phyloP scores from a whole-genome alignment of 2,113 vertebrate species.

The Cavia aperea region DNA sequence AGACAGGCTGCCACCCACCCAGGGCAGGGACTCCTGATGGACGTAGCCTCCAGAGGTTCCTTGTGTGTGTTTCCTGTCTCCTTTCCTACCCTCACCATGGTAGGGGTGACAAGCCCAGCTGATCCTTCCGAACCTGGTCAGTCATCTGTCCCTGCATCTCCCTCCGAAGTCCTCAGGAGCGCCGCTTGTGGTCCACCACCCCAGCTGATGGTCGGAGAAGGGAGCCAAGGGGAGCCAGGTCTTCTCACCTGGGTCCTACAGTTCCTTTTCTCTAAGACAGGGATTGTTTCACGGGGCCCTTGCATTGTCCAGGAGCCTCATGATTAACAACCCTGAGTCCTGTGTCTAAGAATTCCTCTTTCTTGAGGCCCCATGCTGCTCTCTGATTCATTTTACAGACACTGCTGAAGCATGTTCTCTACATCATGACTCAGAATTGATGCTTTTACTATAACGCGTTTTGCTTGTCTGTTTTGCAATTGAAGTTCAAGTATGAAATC shows the following conservation, averaged over 20 bases:
- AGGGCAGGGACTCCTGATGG: neutral
- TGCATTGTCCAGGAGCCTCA: neutral
- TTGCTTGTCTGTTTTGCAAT: neutral
- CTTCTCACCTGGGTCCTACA: neutral
- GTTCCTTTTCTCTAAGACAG: neutral
- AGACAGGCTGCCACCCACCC: neutral
- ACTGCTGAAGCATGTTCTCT: neutral
- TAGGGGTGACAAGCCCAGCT: neutral
- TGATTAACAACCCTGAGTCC: neutral
- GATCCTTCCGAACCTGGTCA: neutral
- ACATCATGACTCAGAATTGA: neutral
- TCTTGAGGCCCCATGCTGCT: neutral
- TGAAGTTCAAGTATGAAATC: constrained; percentile 4
- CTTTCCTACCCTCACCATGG: neutral
- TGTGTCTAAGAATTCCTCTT: neutral
- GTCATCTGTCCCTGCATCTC: neutral
- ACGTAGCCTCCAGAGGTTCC: neutral
- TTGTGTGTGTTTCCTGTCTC: neutral
- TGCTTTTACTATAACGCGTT: constrained; percentile 15
- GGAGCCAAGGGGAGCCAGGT: neutral
- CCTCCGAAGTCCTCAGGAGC: neutral
- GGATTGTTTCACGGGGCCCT: neutral
- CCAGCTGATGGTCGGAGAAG: neutral
- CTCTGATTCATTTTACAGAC: neutral
- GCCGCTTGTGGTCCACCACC: neutral